Conservation (phyloP, 2,797 vertebrate species). For the Odontamblyopus rebecca region DNA sequence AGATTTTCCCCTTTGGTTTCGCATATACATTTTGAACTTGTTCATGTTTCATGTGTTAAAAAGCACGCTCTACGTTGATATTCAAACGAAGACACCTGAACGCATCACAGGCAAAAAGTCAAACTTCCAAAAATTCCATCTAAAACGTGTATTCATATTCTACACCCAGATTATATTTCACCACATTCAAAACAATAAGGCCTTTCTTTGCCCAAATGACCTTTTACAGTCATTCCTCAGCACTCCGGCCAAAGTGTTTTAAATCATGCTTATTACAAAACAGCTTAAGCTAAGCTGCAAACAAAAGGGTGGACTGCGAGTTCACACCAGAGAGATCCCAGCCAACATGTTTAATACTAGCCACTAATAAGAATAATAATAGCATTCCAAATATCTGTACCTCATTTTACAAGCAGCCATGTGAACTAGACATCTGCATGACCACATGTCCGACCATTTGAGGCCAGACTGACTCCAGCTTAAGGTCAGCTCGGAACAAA, state of each 20-base stretch:
- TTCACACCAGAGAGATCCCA: neutral
- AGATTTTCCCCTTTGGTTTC: constrained; percentile 28
- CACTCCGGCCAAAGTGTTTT: constrained; percentile 23
- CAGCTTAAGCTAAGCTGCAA: constrained; percentile 5
- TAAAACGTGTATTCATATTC: neutral
- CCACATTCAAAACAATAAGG: constrained; percentile 15
- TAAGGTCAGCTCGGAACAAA: neutral
- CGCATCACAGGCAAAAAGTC: constrained; percentile 59
- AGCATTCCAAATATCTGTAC: neutral
- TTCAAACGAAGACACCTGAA: constrained; percentile 71
- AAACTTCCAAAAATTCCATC: constrained; percentile 41
- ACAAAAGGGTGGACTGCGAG: constrained; percentile 1
- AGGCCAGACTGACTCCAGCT: constrained; percentile 6
- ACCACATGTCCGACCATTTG: constrained; percentile 1
- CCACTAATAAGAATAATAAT: neutral
- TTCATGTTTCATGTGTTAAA: constrained; percentile 65
- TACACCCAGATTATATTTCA: constrained; percentile 31
- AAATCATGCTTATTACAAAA: constrained; percentile 19
- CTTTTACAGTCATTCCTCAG: constrained; percentile 6
- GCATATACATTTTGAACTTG: constrained; percentile 53
- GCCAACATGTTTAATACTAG: neutral
- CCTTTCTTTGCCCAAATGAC: constrained; percentile 12
- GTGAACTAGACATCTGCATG: constrained; percentile 6
- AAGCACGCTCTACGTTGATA: constrained; percentile 37
- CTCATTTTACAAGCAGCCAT: constrained; percentile 1